Evolutionary conservation across 1,140 invertebrate genomes (phyloP), one percentile per base, ranked within the genome.

Genomic region (Cheumatopsyche charites): DNA sequence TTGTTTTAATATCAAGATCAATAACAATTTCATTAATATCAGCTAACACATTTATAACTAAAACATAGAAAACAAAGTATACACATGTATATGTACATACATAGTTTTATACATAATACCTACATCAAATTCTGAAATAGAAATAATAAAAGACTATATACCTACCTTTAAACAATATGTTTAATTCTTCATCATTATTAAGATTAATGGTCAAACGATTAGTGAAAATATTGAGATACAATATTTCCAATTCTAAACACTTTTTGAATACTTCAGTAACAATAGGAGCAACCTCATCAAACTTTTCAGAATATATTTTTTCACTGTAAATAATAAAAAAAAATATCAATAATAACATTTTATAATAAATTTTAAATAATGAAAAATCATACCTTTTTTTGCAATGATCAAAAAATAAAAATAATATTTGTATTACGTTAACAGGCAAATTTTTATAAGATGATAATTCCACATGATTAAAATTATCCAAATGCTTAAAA

Each of bases 221-320:
- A 12, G 63, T 62, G n/a, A n/a, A n/a, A 4, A 75, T 26, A 12
- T 43, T 26, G 49, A 75, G 71, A 43, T 62, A 75, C 42, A 67
- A 23, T 9, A 47, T 29, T 73, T 75, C 71, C 13, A 75, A 61
- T 67, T 73, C 62, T 15, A 62, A 62, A 63, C 74, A 71, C 66
- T 75, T 75, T 62, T 75, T 75, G 19, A 75, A 75, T 3, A 75
- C 62, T 26, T 55, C 55, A 26, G 68, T 75, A 6, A 75, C 67
- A 62, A 45, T 52, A 1, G 36, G 12, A 43, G 67, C 68, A 36
- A 75, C 70, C 0, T 71, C 21, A 52, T 73, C 2, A 17, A 68
- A 71, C 49, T 73, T 67, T 29, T 67, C 65, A 11, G 74, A 47
- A 70, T 75, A 75, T 42, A 70, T 19, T 1, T 25, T 67, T 73